Conservation (phyloP, 2,113 vertebrate genomes). For the Oryzias curvinotus region DNA sequence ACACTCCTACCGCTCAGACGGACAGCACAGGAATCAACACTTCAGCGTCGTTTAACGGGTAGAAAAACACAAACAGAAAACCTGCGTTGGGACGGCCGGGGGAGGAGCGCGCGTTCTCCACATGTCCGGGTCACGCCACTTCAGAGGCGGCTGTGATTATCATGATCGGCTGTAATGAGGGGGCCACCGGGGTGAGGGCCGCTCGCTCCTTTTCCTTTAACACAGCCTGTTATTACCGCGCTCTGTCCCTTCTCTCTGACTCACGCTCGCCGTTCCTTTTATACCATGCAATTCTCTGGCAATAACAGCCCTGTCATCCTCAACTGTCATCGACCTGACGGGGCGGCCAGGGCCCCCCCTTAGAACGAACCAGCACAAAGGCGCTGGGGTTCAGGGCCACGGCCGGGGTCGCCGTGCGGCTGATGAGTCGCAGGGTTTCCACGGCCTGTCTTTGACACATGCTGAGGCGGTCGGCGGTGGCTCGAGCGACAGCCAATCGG, state of each 20-base stretch:
- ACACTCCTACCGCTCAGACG: slow-evolving; percentile 25
- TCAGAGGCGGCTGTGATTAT: slow-evolving; percentile 65
- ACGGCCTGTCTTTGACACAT: too few relatives aligned
- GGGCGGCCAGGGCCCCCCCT: slow-evolving; percentile 24
- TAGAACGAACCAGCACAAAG: slow-evolving; percentile 13
- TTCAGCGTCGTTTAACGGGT: slow-evolving; percentile 28
- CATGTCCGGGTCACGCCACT: slow-evolving; percentile 54
- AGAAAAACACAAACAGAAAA: slow-evolving; percentile 25
- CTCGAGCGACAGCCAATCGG: too few relatives aligned
- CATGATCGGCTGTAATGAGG: slow-evolving; percentile 65
- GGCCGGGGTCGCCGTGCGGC: slow-evolving; percentile 40
- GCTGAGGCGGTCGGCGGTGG: too few relatives aligned
- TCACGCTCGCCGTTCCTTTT: slow-evolving; percentile 28
- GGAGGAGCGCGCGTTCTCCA: slow-evolving; percentile 17
- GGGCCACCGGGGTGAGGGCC: slow-evolving; percentile 40
- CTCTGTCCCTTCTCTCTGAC: slow-evolving; percentile 37
- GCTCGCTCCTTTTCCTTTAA: slow-evolving; percentile 38
- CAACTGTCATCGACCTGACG: slow-evolving; percentile 35
- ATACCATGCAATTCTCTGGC: slow-evolving; percentile 52
- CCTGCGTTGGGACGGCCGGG: not conserved
- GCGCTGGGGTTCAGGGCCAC: slow-evolving; percentile 3
- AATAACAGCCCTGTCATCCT: slow-evolving; percentile 53
- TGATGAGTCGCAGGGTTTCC: slow-evolving; percentile 27
- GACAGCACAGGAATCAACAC: slow-evolving; percentile 46
- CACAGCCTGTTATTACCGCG: slow-evolving; percentile 63